phyloP scores from a whole-genome alignment of 2,113 vertebrate genomes.

The Prietella phreatophila region DNA sequence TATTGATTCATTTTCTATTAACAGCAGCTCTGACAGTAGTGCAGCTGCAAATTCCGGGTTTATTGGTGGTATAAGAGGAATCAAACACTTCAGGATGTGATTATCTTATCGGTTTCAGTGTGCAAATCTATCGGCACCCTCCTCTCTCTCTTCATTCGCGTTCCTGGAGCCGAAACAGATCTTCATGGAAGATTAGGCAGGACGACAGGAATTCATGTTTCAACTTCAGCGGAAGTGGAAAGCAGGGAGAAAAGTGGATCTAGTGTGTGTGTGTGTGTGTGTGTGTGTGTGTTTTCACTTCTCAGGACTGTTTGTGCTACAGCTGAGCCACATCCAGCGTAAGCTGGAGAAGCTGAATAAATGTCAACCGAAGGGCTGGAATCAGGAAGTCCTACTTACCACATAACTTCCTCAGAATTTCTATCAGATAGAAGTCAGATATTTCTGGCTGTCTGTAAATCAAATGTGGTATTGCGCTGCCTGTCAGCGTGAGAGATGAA shows the following conservation, averaged over 20 bases:
- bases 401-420: constrained; percentile 5
- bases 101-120: not conserved
- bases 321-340: not conserved
- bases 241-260: not conserved
- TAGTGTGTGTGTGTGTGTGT: not conserved
- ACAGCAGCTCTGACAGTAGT: no score
- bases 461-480: not conserved
- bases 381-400: not conserved
- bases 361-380: not conserved
- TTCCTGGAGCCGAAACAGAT: not conserved
- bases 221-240: not conserved
- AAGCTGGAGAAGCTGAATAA: not conserved
- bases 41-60: no score
- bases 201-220: not conserved
- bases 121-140: not conserved
- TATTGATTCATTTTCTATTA: not conserved
- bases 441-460: not conserved
- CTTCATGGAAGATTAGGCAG: not conserved
- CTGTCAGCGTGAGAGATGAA: not conserved
- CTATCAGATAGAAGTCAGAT: not conserved
- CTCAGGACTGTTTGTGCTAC: not conserved
- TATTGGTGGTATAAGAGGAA: no score
- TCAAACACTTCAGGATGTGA: no score
- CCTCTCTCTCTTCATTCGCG: not conserved
- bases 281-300: not conserved